Conservation (phyloP, 2,113 vertebrate genomes). For the Varanus salvator region DNA sequence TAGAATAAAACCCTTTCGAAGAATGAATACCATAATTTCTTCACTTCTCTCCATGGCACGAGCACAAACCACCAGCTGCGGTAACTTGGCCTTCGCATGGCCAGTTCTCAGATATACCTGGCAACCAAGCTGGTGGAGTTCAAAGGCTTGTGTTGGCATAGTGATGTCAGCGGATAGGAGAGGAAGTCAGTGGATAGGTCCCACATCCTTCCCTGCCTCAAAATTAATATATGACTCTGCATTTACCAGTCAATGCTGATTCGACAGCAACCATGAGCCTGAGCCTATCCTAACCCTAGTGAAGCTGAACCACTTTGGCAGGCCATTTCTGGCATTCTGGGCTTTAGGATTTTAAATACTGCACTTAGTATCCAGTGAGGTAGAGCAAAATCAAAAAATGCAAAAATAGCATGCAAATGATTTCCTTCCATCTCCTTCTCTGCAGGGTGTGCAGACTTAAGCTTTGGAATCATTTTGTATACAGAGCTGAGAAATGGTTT, state of each 20-base stretch:
- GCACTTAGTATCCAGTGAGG: slow-evolving; percentile 68
- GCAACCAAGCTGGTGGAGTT: background rate
- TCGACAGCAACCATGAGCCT: background rate
- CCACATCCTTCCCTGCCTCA: too few relatives aligned
- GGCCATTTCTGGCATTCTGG: slow-evolving; percentile 29
- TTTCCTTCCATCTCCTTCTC: background rate
- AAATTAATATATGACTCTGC: slow-evolving; percentile 3
- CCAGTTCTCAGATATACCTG: background rate
- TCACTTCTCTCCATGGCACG: background rate
- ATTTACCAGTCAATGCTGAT: slow-evolving; percentile 37
- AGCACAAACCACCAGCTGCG: background rate
- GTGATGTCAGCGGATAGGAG: too few relatives aligned
- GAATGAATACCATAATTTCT: background rate
- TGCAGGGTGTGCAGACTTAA: slow-evolving; percentile 29
- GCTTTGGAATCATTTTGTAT: slow-evolving; percentile 80
- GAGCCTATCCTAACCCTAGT: slow-evolving; percentile 25
- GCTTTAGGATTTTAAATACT: slow-evolving; percentile 48
- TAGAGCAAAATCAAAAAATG: slow-evolving; percentile 67
- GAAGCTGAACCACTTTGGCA: background rate
- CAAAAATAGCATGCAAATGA: background rate
- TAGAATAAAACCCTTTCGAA: slow-evolving; percentile 17
- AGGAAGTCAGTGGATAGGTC: background rate
- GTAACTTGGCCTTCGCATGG: background rate
- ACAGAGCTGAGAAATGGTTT: slow-evolving; percentile 90
- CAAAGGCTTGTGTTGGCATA: background rate